Base-by-base conservation (phyloP, 2,113 vertebrate species). In the Lophochroa leadbeateri region DNA sequence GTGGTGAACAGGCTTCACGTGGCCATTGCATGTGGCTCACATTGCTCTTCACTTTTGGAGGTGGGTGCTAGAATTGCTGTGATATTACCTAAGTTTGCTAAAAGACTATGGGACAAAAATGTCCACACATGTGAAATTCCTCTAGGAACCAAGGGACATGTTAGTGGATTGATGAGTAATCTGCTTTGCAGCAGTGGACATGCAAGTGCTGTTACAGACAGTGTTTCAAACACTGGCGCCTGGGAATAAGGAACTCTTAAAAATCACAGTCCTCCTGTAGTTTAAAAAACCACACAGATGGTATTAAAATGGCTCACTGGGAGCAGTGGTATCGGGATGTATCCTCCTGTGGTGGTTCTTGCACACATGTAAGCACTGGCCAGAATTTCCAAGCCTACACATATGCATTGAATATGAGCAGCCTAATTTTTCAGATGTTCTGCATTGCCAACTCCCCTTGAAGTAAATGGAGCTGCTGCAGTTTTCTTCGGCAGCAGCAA, bases 21-120 rank as follows among this genome's bases (percentile, higher is more conserved):
- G 50, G 47, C 43, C 0, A 0, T 15, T 18, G 68, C 19, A n/a
- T 7, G 61, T 0, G 2, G 35, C 43, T 76, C 37, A 13, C 3
- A 1, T 28, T n/a, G 44, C 23, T n/a, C 35, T 82, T 46, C 27
- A 3, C 9, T 81, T 68, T 31, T 37, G 46, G 67, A 79, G 27
- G 3, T n/a, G 17, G 10, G 2, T 55, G 25, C 53, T 86, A 47
- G n/a, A 69, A 53, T 49, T 76, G 25, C 53, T 2, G 1, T 17
- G 31, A 4, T 77, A 57, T 72, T 16, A 41, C 50, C 33, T 28
- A 28, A 33, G 3, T 71, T 76, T 84, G 10, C 39, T 75, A 20
- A 35, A 86, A 61, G 74, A 6, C 4, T 9, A 5, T 12, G 10
- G 24, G 58, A 31, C 24, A 76, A 52, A 85, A 67, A 64, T 64